Base-by-base conservation (phyloP, 2,113 vertebrate genomes). In the Ammodytes dubius region DNA sequence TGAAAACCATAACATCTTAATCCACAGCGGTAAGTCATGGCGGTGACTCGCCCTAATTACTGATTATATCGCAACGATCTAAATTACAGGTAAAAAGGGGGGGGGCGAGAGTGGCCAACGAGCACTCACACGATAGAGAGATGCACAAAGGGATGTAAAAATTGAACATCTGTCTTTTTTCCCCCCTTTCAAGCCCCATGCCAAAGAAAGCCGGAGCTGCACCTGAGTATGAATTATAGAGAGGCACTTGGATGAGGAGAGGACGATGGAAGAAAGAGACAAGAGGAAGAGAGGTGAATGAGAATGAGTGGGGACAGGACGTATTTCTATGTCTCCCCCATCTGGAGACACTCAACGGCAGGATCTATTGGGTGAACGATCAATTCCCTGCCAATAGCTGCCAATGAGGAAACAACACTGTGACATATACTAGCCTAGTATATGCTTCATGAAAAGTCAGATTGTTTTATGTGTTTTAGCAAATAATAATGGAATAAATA, bases 161-260 rank as follows among this genome's bases (percentile, higher is more conserved):
- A 91, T 79, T 89, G 87, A 91, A 90, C 92, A 92, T 90, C 91
- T 94, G 89, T 81, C 61, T 83, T 79, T 81, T 82, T 76, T 79
- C 76, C 27, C 19, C 6, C n/a, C 86, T 93, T 87, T 90, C 81
- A 90, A 89, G 75, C 74, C 47, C 40, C 0, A 40, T 91, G 88
- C 91, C 89, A 91, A 89, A 88, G 88, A 92, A 92, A 89, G 87
- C 84, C 89, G 88, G 60, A 54, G 76, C 81, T 82, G 86, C 91
- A 93, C 90, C 91, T 92, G 92, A 88, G 88, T 88, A 91, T 93
- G 89, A 92, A 94, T 94, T 92, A 90, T 88, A 90, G 89, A 94
- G 86, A 86, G 66, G 80, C 83, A 89, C 88, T 91, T 88, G 88
- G 89, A 90, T 60, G 83, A 80, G 83, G 77, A 68, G 77, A 80